These are phyloP conservation scores for Chascanopsetta lugubris DNA, from an alignment of 2,113 vertebrate genomes.

Conservation along the genomic window DNA sequence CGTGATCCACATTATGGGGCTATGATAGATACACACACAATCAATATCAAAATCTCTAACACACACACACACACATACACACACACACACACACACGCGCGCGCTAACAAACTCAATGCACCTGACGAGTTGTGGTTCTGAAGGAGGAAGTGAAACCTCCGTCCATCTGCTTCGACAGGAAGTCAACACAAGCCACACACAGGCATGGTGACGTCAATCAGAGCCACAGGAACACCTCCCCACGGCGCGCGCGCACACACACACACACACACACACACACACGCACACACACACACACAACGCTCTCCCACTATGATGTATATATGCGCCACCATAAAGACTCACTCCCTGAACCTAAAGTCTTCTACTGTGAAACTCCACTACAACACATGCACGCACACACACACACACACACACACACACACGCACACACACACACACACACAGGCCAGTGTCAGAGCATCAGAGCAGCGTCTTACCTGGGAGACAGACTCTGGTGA, in stretches of 20 bases:
- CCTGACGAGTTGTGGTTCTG: conserved; percentile 74
- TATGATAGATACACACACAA: conserved; percentile 24
- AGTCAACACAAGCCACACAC: conserved; percentile 84
- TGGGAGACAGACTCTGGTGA: conserved; percentile 93
- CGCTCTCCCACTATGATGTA: conserved; percentile 43
- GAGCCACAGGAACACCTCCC: conserved; percentile 79
- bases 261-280: conserved; percentile 30
- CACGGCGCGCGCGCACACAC: conserved; percentile 36
- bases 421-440: conserved; percentile 27
- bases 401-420: conserved; percentile 31
- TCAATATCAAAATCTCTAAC: conserved; percentile 2
- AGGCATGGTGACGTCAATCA: conserved; percentile 83
- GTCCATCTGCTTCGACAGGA: conserved; percentile 83
- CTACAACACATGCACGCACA: conserved; percentile 28
- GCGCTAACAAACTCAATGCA: conserved; percentile 46
- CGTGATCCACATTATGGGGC: conserved; percentile 17
- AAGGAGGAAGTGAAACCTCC: conserved; percentile 80
- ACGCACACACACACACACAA: conserved; percentile 29
- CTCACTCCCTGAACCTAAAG: too few species aligned
- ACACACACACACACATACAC: conserved; percentile 18
- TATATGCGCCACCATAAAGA: conserved; percentile 13
- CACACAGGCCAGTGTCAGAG: conserved; percentile 21
- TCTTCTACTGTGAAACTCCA: too few species aligned
- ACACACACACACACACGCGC: conserved; percentile 32
- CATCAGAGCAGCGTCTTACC: conserved; percentile 82